Percentiles rank a stretch among this genome's conserved stretches.
phyloP scores from a whole-genome alignment of 2,888 invertebrate genomes.

The Prosopocoilus inquinatus region DNA sequence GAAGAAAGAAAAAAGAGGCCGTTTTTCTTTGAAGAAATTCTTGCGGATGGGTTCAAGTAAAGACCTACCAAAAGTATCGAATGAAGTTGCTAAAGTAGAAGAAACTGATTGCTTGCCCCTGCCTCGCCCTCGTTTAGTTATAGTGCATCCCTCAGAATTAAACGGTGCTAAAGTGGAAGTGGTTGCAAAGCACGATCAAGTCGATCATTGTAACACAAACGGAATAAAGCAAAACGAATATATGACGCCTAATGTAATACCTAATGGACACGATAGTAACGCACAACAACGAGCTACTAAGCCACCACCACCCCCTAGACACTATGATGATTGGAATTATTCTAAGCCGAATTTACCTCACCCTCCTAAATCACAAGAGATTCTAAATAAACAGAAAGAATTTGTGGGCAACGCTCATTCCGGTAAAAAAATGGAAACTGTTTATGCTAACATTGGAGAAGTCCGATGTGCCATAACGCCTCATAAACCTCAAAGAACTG shows the following conservation, averaged over 20 bases:
- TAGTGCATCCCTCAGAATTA: slow-evolving; percentile 84
- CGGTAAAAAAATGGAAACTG: slow-evolving; percentile 52
- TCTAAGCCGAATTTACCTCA: slow-evolving; percentile 66
- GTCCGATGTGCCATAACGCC: slow-evolving; percentile 77
- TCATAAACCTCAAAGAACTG: slow-evolving; percentile 78
- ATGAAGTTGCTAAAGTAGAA: slow-evolving; percentile 54
- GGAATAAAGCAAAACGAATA: slow-evolving; percentile 30
- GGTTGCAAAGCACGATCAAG: slow-evolving; percentile 46
- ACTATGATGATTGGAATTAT: slow-evolving; percentile 54
- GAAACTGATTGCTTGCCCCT: slow-evolving; percentile 59
- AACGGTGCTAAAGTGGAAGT: slow-evolving; percentile 81
- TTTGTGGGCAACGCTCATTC: slow-evolving; percentile 52
- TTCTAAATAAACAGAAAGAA: slow-evolving; percentile 59
- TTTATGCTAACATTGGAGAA: slow-evolving; percentile 84
- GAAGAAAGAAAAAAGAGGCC: slow-evolving; percentile 67
- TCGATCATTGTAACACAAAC: not conserved
- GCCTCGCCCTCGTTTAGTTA: slow-evolving; percentile 75
- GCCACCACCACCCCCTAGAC: slow-evolving; percentile 75
- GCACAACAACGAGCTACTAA: slow-evolving; percentile 30
- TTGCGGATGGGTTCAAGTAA: slow-evolving; percentile 75
- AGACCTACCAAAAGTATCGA: slow-evolving; percentile 61
- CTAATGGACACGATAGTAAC: slow-evolving; percentile 25
- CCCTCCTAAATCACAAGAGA: slow-evolving; percentile 68
- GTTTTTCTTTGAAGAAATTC: slow-evolving; percentile 82
- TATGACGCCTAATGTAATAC: slow-evolving; percentile 29